Percentiles rank a stretch among this genome's conserved stretches.
Evolutionary conservation across 2,797 vertebrate genomes (phyloP).

Genomic region (Carapus acus): DNA sequence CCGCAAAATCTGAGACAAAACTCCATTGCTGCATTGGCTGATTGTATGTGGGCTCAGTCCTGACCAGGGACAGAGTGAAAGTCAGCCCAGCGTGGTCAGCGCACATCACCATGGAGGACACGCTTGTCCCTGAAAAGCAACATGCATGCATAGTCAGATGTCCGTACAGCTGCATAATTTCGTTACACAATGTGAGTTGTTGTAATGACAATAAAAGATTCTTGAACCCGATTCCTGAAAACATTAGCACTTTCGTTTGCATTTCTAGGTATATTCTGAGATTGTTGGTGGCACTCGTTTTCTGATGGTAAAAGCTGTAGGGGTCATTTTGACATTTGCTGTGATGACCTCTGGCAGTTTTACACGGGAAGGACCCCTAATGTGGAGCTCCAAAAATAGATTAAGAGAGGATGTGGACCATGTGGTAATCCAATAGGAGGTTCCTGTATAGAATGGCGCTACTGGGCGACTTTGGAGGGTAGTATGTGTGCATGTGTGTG

Average conservation of each 20-base stretch:
- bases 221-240: too few relatives aligned
- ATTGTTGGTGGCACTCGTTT: conserved; percentile 33
- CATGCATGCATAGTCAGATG: conserved; percentile 16
- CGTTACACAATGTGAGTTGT: too few relatives aligned
- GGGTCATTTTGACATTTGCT: conserved; percentile 60
- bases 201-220: too few relatives aligned
- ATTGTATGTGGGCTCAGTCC: conserved; percentile 79
- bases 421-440: conserved; percentile 49
- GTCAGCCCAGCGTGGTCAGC: conserved; percentile 77
- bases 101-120: conserved; percentile 78
- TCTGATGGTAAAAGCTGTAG: conserved; percentile 33
- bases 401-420: conserved; percentile 39
- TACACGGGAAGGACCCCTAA: conserved; percentile 53
- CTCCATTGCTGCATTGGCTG: conserved; percentile 84
- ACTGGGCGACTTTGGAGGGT: conserved; percentile 15
- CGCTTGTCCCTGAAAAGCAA: conserved; percentile 68
- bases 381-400: conserved; percentile 62
- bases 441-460: conserved; percentile 40
- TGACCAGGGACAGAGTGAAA: conserved; percentile 75
- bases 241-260: conserved; percentile 1
- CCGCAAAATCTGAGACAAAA: conserved; percentile 80
- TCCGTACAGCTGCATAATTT: conserved; percentile 13
- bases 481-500: not conserved
- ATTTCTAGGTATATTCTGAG: conserved; percentile 42
- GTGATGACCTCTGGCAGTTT: conserved; percentile 54